Conservation (phyloP, 2,888 invertebrate genomes). For the Desoria tigrina region DNA sequence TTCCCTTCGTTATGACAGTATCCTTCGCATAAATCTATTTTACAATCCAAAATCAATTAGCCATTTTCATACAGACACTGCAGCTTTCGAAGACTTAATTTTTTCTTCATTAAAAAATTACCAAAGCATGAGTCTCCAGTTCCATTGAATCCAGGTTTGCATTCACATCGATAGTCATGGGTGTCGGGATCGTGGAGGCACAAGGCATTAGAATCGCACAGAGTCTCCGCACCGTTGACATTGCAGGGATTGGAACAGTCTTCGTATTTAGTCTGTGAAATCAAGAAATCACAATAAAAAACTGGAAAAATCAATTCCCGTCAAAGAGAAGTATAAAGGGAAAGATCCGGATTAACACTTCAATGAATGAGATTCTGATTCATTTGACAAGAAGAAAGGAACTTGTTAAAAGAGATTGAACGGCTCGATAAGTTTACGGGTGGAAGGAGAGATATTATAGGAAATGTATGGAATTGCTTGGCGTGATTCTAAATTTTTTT, state of each 20-base stretch:
- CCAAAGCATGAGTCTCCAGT: constrained; percentile 76
- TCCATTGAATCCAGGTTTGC: constrained; percentile 90
- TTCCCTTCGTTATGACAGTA: constrained; percentile 88
- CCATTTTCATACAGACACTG: too few species aligned
- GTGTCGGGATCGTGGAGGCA: constrained; percentile 81
- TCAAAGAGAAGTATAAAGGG: neutral
- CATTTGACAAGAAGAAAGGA: constrained; percentile 10
- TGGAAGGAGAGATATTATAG: too few species aligned
- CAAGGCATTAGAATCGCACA: constrained; percentile 84
- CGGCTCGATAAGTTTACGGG: too few species aligned
- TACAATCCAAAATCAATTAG: too few species aligned
- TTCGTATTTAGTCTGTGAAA: constrained; percentile 68
- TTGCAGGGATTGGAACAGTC: constrained; percentile 92
- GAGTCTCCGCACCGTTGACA: constrained; percentile 75
- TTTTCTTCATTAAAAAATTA: constrained; percentile 57
- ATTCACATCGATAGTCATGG: constrained; percentile 92
- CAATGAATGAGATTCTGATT: neutral
- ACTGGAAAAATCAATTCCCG: constrained; percentile 13
- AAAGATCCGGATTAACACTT: neutral
- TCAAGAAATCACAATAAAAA: constrained; percentile 43
- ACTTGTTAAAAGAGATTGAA: constrained; percentile 11
- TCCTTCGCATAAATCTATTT: constrained; percentile 76
- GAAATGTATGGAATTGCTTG: too few species aligned
- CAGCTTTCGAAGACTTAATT: too few species aligned
- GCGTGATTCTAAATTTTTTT: too few species aligned